Evolutionary conservation across 1,140 invertebrate genomes (phyloP), one percentile per base, ranked within the genome.

Genomic region (Bombus fervidus): DNA sequence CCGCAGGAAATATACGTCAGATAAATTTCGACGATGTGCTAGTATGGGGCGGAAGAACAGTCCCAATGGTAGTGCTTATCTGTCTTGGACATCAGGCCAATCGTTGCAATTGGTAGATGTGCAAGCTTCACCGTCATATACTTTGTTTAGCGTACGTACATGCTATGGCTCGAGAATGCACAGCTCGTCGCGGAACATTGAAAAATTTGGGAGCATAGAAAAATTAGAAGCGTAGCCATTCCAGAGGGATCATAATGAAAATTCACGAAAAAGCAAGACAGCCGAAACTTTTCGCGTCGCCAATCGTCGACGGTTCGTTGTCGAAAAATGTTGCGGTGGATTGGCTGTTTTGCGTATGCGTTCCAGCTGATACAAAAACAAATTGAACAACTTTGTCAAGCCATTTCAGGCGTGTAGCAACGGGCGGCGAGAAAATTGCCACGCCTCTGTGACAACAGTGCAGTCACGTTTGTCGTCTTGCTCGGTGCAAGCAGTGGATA

Each of bases 351-450:
- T 57, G 62, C 53, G 43, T 39, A 47, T 28, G 53, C 39, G 77
- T 73, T 73, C 39, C n/a, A 34, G 53, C 41, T 34, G 64, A 81
- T 74, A 68, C 41, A 81, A 73, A 62, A 81, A 64, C 69, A 74
- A 81, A 81, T 85, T 74, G 77, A 85, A 85, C 71, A 84, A 66
- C 57, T 80, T 85, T 22, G 77, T 81, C 57, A n/a, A 39, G 25
- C 41, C 37, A 71, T 76, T 83, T 31, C 43, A 41, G 37, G 25
- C 41, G 28, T 43, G 59, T 75, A 57, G 53, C 53, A 75, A 86
- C 72, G 80, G 72, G 80, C 37, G 47, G 28, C 59, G 80, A 57
- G 85, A 89, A 86, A 86, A 89, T 86, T 89, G 80, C 82, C 39
- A 72, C 72, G 64, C 47, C 72, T 37, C 57, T 41, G 73, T 75